Conservation (phyloP, 2,797 vertebrate genomes). For the Syngnathus acus region DNA sequence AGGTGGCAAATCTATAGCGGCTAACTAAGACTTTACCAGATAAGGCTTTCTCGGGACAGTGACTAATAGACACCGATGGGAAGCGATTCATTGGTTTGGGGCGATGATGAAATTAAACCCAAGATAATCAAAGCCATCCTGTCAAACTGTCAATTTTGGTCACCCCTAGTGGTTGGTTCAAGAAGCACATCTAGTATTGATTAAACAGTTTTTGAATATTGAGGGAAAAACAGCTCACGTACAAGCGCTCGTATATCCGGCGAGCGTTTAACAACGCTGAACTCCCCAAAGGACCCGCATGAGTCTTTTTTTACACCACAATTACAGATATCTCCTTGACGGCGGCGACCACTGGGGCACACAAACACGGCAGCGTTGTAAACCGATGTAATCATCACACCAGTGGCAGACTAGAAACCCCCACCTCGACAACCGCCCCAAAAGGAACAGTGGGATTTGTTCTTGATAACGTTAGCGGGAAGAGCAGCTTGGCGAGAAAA, state of each 20-base stretch:
- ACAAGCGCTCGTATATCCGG: background rate
- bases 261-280: constrained; percentile 1
- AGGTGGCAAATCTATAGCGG: constrained; percentile 28
- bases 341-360: background rate
- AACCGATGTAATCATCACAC: constrained; percentile 22
- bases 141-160: too few species aligned
- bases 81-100: constrained; percentile 22
- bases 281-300: background rate
- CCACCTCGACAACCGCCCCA: background rate
- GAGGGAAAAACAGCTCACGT: background rate
- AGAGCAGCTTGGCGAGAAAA: constrained; percentile 12
- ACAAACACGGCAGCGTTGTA: background rate
- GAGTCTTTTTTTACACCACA: constrained; percentile 3
- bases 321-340: background rate
- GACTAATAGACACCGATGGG: constrained; percentile 31
- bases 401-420: background rate
- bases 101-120: background rate
- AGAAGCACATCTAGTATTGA: background rate
- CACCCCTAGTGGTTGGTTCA: background rate
- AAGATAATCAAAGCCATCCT: too few species aligned
- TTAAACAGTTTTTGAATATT: background rate
- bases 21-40: constrained; percentile 17
- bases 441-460: constrained; percentile 7
- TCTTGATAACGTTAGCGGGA: constrained; percentile 12
- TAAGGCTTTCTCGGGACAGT: constrained; percentile 17